Percentiles rank a stretch among this genome's conserved stretches.
phyloP scores from a whole-genome alignment of 2,113 vertebrate genomes.

The Leiothrix lutea region DNA sequence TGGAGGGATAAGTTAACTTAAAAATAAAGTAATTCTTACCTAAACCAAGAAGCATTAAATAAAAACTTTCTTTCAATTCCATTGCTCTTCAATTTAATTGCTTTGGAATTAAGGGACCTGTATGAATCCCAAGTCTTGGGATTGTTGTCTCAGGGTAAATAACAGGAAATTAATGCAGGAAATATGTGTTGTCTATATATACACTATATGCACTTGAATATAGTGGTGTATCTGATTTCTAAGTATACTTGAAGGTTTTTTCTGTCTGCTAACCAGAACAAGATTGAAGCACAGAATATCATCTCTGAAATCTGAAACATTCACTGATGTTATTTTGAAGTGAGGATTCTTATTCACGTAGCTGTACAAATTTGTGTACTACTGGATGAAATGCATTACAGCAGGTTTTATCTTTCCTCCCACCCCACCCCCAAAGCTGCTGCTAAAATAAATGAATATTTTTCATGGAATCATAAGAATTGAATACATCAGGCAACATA shows the following conservation, averaged over 20 bases:
- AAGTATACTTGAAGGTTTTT: neutral
- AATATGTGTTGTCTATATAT: neutral
- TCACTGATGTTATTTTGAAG: neutral
- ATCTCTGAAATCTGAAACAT: neutral
- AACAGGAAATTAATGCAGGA: neutral
- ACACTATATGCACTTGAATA: neutral
- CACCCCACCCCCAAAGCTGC: neutral
- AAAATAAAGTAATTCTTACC: neutral
- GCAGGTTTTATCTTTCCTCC: neutral
- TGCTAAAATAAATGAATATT: neutral
- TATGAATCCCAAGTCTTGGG: neutral
- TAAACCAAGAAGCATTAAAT: neutral
- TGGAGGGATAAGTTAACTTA: neutral
- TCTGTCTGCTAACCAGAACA: neutral
- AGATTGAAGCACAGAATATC: neutral
- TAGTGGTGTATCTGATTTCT: neutral
- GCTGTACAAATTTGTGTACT: neutral
- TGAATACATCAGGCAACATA: neutral
- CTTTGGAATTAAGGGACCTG: neutral
- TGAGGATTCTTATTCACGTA: neutral
- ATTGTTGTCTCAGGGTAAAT: neutral
- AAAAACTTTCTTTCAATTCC: neutral
- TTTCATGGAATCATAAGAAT: neutral
- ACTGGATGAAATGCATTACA: neutral
- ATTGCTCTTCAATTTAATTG: neutral